Evolutionary conservation across 2,797 vertebrate species (phyloP).

Genomic region (Loriculus beryllinus): DNA sequence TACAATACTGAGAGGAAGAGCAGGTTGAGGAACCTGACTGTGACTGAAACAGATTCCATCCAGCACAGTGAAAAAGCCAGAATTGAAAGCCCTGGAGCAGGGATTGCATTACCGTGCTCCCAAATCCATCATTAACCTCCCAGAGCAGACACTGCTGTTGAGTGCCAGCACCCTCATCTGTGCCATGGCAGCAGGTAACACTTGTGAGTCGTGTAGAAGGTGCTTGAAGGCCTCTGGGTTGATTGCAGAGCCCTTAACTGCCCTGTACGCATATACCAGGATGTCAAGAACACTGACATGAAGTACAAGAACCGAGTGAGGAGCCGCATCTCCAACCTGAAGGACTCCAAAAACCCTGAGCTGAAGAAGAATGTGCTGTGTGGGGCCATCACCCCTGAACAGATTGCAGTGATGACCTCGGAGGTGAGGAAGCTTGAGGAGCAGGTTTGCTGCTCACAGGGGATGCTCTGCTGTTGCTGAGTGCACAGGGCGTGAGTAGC

Average conservation of each 20-base stretch:
- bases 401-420: constrained; percentile 89
- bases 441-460: not conserved
- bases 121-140: not conserved
- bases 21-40: not conserved
- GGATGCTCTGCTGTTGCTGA: not conserved
- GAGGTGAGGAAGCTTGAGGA: constrained; percentile 79
- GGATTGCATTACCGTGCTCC: not conserved
- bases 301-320: constrained; percentile 92
- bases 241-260: constrained; percentile 52
- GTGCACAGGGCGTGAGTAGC: not conserved
- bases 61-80: not conserved
- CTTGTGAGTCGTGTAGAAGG: not conserved
- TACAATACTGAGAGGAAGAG: not conserved
- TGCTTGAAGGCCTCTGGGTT: not conserved
- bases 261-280: constrained; percentile 86
- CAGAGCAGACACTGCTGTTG: not conserved
- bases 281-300: constrained; percentile 89
- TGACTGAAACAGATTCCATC: not conserved
- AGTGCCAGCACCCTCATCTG: not conserved
- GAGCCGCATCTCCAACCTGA: constrained; percentile 94
- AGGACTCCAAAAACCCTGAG: constrained; percentile 94
- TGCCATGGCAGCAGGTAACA: not conserved
- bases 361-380: constrained; percentile 89
- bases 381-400: constrained; percentile 83
- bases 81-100: not conserved